Base-by-base conservation (phyloP, 2,888 invertebrate species). In the Netelia virgata region DNA sequence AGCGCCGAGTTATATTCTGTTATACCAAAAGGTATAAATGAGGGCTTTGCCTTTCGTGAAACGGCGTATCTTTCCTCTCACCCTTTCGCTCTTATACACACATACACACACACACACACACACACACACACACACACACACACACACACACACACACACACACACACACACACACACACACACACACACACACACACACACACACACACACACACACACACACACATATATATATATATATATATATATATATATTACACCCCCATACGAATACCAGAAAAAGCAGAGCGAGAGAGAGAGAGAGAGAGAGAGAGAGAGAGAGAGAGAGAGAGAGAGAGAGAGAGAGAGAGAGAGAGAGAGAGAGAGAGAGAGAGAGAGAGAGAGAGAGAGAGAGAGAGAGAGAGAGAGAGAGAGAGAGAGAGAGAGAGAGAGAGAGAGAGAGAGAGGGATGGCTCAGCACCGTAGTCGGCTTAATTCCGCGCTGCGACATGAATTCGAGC, bases 401-500 rank as follows among this genome's bases (percentile, higher is more conserved):
- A 18, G 18, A 76, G 36, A 63, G 66, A 41, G 61, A 50, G 14
- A 11, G 18, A 50, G 50, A 50, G 61, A 20, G 18, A 28, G 6
- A 28, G 41, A 23, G 47, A 41, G 43, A 10, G 59, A 20, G 72
- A 16, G 69, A 18, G 23, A 76, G 47, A 63, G 66, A 41, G 61
- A 61, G 14, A 11, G 18, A 50, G 50, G 47, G 61, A 47, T 47
- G 14, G 28, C 47, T 47, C 16, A 55, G 61, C 74, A 73, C 68
- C 77, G 66, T 84, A 84, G 87, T 85, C 80, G 86, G 88, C 88
- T 87, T 88, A 89, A 89, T 88, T 89, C 88, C 88, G 78, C 86
- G 84, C 78, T 74, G 86, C 83, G 87, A 90, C 90, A 89, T 89
- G 89, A 90, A 87, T 89, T 89, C 86, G 87, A 89, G 88, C 88